Evolutionary conservation across 2,113 vertebrate species (phyloP).

Genomic region (Gobius niger): DNA sequence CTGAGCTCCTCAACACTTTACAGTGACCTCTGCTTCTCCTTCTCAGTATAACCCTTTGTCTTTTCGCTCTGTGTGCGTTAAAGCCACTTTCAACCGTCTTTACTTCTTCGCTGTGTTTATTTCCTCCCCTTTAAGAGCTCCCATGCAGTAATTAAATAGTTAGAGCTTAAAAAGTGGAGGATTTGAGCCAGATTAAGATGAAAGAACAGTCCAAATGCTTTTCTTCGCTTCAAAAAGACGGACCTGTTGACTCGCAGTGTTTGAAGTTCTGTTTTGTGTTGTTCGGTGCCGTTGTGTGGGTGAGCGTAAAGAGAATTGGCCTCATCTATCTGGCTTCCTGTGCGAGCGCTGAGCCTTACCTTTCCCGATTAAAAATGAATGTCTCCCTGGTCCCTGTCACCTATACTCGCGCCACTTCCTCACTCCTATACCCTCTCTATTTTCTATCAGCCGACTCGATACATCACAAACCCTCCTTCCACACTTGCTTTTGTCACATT

Average conservation of each 20-base stretch:
- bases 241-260: slow-evolving; percentile 17
- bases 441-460: slow-evolving; percentile 53
- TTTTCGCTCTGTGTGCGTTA: neutral
- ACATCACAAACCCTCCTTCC: slow-evolving; percentile 25
- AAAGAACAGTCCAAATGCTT: slow-evolving; percentile 60
- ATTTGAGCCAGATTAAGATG: slow-evolving; percentile 62
- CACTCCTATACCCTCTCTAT: slow-evolving; percentile 42
- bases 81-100: slow-evolving; percentile 3
- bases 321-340: slow-evolving; percentile 39
- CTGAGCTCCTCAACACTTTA: too few relatives aligned
- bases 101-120: slow-evolving; percentile 15
- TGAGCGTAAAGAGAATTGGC: slow-evolving; percentile 22
- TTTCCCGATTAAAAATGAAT: slow-evolving; percentile 66
- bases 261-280: slow-evolving; percentile 14
- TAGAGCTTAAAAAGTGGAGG: slow-evolving; percentile 67
- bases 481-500: neutral
- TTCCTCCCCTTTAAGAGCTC: slow-evolving; percentile 44
- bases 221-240: slow-evolving; percentile 26
- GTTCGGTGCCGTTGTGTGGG: neutral
- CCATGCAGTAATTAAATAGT: slow-evolving; percentile 68
- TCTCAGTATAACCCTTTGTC: neutral
- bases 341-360: slow-evolving; percentile 23
- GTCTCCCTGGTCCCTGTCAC: slow-evolving; percentile 57
- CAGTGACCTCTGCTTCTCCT: too few relatives aligned
- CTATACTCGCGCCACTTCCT: slow-evolving; percentile 22